Percentiles rank a stretch among this genome's conserved stretches.
These are phyloP conservation scores for Xiphydria camelus DNA, from an alignment of 2,888 invertebrate species.

Conservation along the genomic window DNA sequence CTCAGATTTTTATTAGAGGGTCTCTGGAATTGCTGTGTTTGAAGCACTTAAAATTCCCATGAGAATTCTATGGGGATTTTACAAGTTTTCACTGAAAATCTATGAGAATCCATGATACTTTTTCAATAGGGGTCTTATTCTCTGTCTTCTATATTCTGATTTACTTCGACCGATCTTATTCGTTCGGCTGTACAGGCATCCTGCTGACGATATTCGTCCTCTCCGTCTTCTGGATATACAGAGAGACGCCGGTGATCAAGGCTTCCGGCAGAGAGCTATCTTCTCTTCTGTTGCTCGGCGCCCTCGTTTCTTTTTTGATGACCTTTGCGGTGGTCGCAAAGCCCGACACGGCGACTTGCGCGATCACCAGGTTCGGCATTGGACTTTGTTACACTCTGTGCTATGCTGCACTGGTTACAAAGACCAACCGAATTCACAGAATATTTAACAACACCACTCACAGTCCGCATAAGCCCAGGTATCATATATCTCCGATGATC, in stretches of 20 bases:
- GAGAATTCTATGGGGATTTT: too few relatives aligned
- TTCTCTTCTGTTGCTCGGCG: constrained; percentile 59
- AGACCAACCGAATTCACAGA: constrained; percentile 62
- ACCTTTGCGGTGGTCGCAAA: constrained; percentile 61
- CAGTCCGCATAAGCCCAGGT: constrained; percentile 56
- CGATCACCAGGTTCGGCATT: constrained; percentile 60
- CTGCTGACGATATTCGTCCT: constrained; percentile 57
- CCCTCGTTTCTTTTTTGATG: constrained; percentile 59
- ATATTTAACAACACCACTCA: constrained; percentile 58
- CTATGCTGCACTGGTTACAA: constrained; percentile 62
- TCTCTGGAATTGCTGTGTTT: too few relatives aligned
- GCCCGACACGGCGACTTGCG: constrained; percentile 58
- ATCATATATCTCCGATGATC: too few relatives aligned
- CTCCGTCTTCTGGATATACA: constrained; percentile 59
- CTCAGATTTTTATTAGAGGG: too few relatives aligned
- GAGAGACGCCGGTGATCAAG: constrained; percentile 63
- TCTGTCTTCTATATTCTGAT: too few relatives aligned
- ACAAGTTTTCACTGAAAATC: too few relatives aligned
- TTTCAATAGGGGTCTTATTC: too few relatives aligned
- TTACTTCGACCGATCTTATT: too few relatives aligned
- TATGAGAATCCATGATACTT: too few relatives aligned
- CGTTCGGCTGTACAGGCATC: constrained; percentile 55
- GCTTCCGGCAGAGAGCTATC: constrained; percentile 63
- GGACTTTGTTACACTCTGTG: constrained; percentile 62
- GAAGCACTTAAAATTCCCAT: too few relatives aligned